A percentile compares a stretch with the other conserved stretches of the same genome.
These are phyloP conservation scores for Eupithecia centaureata DNA, from an alignment of 2,888 invertebrate species.

Conservation along the genomic window DNA sequence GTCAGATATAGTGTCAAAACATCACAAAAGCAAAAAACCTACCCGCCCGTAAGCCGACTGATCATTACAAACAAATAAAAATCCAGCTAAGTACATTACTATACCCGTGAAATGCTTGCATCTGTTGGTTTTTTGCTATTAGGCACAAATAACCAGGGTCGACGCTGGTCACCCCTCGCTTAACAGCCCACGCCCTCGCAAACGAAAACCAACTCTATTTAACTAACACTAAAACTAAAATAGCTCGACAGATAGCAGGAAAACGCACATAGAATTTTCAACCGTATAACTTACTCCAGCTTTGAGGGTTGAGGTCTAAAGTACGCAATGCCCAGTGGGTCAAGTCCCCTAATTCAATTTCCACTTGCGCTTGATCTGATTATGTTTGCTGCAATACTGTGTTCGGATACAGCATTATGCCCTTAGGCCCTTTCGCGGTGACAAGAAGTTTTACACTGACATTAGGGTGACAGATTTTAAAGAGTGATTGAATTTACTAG, in stretches of 20 bases:
- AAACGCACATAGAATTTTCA: conserved; percentile 10
- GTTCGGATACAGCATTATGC: conserved; percentile 57
- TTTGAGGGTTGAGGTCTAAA: conserved; percentile 29
- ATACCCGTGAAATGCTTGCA: conserved; percentile 82
- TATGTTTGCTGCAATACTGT: conserved; percentile 68
- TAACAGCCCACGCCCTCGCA: conserved; percentile 28
- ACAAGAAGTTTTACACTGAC: conserved; percentile 41
- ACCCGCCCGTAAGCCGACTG: conserved; percentile 58
- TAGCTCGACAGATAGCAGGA: not conserved
- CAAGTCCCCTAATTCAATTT: conserved; percentile 80
- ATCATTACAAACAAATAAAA: conserved; percentile 78
- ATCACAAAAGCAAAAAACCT: conserved; percentile 37
- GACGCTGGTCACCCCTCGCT: conserved; percentile 61
- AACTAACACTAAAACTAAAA: conserved; percentile 3
- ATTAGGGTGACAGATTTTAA: conserved; percentile 10
- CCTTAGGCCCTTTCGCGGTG: conserved; percentile 47
- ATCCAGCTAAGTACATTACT: conserved; percentile 81
- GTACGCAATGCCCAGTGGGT: conserved; percentile 59
- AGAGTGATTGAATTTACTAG: conserved; percentile 4
- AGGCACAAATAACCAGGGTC: conserved; percentile 81
- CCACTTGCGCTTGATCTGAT: conserved; percentile 77
- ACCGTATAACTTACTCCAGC: conserved; percentile 9
- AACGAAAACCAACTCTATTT: conserved; percentile 20
- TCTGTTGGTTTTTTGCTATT: conserved; percentile 82
- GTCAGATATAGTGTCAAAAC: conserved; percentile 1